Evolutionary conservation across 1,140 invertebrate genomes (phyloP).

Genomic region (Camponotus pennsylvanicus): DNA sequence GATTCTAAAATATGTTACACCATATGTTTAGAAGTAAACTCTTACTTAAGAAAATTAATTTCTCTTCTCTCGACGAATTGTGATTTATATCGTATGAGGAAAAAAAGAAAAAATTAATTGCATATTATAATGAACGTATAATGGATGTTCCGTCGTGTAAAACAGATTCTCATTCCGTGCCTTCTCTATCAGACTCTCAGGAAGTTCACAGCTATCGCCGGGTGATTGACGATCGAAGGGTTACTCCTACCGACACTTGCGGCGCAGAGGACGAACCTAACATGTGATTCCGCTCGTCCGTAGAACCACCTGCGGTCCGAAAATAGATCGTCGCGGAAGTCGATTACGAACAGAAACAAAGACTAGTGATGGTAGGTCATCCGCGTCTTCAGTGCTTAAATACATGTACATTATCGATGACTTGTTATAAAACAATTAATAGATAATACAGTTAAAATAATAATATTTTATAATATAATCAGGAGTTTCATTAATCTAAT

Average conservation of each 20-base stretch:
- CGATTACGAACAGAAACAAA: not conserved
- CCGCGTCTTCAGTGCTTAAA: not conserved
- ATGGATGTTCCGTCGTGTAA: constrained; percentile 32
- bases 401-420: not conserved
- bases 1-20: not conserved
- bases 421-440: not conserved
- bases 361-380: not conserved
- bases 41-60: not conserved
- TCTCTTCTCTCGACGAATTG: not conserved
- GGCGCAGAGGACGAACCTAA: constrained; percentile 57
- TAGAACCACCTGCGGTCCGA: constrained; percentile 66
- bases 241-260: constrained; percentile 67
- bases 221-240: constrained; percentile 73
- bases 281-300: constrained; percentile 66
- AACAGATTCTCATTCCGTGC: constrained; percentile 45
- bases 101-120: constrained; percentile 28
- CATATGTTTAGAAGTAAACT: not conserved
- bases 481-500: not conserved
- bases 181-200: constrained; percentile 43
- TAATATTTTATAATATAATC: not conserved
- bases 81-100: not conserved
- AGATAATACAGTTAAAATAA: not conserved
- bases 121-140: constrained; percentile 47
- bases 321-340: constrained; percentile 66
- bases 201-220: constrained; percentile 58